A percentile compares a stretch with the other conserved stretches of the same genome.
Evolutionary conservation across 37 sponge, comb jelly and placozoan genomes (phyloP).

Genomic region (Crambe crambe): DNA sequence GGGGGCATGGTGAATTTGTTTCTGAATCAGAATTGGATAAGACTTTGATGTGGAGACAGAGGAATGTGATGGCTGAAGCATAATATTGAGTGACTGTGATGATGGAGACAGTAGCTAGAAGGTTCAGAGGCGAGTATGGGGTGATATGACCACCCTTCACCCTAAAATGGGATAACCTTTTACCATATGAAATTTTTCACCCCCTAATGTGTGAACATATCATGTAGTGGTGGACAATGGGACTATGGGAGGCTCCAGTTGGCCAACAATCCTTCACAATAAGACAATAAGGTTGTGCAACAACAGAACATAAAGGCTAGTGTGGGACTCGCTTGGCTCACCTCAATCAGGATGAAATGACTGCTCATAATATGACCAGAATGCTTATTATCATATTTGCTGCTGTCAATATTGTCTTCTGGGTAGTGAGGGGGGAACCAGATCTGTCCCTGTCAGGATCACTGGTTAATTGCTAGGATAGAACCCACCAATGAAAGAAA

Average conservation of each 20-base stretch:
- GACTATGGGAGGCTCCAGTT: constrained; percentile 25
- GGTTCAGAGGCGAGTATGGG: constrained; percentile 71
- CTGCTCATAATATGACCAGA: constrained; percentile 36
- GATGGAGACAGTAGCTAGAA: too few relatives aligned
- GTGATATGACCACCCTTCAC: constrained; percentile 77
- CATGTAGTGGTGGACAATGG: too few relatives aligned
- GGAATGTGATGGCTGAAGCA: too few relatives aligned
- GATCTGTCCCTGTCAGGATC: constrained; percentile 47
- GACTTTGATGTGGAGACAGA: too few relatives aligned
- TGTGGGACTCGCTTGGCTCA: constrained; percentile 62
- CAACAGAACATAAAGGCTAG: too few relatives aligned
- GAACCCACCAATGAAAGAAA: too few relatives aligned
- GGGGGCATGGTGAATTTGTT: too few relatives aligned
- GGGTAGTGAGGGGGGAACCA: constrained; percentile 53
- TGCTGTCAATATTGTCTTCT: constrained; percentile 48
- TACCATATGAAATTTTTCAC: constrained; percentile 53
- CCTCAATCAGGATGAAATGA: constrained; percentile 60
- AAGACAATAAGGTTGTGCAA: too few relatives aligned
- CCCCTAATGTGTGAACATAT: too few relatives aligned
- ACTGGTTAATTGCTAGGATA: constrained; percentile 75
- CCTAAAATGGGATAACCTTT: constrained; percentile 61
- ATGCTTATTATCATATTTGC: too few relatives aligned
- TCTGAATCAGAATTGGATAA: too few relatives aligned
- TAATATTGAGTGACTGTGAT: too few relatives aligned
- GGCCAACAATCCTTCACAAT: constrained; percentile 50